phyloP scores from a whole-genome alignment of 2,888 invertebrate species.

The Cylindroiulus punctatus region DNA sequence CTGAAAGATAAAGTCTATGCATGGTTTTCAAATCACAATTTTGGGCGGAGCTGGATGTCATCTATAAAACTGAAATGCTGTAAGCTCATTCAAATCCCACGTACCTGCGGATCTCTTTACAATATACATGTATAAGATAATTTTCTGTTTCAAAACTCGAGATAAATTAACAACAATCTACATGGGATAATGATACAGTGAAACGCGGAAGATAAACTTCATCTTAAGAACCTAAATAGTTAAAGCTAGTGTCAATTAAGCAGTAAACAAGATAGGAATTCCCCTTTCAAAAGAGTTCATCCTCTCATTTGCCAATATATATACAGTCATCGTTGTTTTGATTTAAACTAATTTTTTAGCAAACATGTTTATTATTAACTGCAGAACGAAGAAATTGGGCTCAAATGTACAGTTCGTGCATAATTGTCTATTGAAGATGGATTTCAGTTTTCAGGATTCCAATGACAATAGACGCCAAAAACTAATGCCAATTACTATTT shows the following conservation, averaged over 20 bases:
- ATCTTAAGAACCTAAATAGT: neutral
- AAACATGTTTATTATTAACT: neutral
- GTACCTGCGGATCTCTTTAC: neutral
- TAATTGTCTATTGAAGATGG: neutral
- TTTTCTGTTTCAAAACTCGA: neutral
- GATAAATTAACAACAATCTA: constrained; percentile 29
- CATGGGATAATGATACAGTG: constrained; percentile 7
- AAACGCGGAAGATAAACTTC: constrained; percentile 14
- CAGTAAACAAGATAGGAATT: neutral
- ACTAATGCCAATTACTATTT: neutral
- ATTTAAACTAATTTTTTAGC: constrained; percentile 22
- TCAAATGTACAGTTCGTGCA: neutral
- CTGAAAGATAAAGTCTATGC: neutral
- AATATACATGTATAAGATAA: neutral
- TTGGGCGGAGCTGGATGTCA: constrained; percentile 19
- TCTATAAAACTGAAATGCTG: constrained; percentile 29
- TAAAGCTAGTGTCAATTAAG: neutral
- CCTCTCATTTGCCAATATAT: neutral
- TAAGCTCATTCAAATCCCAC: constrained; percentile 33
- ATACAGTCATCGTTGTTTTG: neutral
- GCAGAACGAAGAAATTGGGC: neutral
- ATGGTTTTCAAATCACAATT: constrained; percentile 8
- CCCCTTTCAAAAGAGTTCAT: neutral
- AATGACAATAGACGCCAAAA: neutral
- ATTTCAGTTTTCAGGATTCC: neutral